Evolutionary conservation across 2,888 invertebrate species (phyloP), one percentile per base, ranked within the genome.

Genomic region (Clanis bilineata): DNA sequence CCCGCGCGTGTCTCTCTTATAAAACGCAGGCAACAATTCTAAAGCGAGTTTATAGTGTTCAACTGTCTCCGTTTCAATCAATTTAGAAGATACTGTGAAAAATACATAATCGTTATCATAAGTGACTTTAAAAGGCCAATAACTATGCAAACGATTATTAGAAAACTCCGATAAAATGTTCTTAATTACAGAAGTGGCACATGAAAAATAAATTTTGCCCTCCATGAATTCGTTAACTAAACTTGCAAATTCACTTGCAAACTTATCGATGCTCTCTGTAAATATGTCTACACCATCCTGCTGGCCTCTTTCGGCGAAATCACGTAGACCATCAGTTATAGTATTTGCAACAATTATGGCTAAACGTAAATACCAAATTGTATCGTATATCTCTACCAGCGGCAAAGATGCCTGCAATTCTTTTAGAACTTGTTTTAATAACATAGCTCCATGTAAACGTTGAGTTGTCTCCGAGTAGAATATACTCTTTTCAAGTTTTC

Each of bases 321-420:
- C 9, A 10, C 36, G 28, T 10, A 36, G 22, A 10, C 25, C 25
- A 38, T 47, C 47, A 23, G 21, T 6, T 47, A 58, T 39, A 4
- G 66, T 60, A 58, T 69, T 70, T 57, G 72, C 68, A 5, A 57
- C 59, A 15, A 70, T 60, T 9, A 77, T 63, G 6, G 66, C 61
- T 5, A 81, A 44, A 28, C 64, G 58, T 43, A 82, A 62, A 10
- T 70, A 61, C 83, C 79, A 82, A n/a, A 71, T 18, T n/a, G 58
- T 32, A 6, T 70, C 62, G 60, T 80, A 82, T 18, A 70, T 69
- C 54, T 76, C 69, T 38, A 73, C 59, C 7, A 67, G 32, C 4
- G 65, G 62, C 39, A 76, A 64, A 21, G 45, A 51, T 12, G 62
- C 66, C 39, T 60, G 61, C 15, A 79, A 60, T 18, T 57, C 60